Evolutionary conservation across 1,140 invertebrate genomes (phyloP), one percentile per base, ranked within the genome.

Genomic region (Caenorhabditis inopinata): DNA sequence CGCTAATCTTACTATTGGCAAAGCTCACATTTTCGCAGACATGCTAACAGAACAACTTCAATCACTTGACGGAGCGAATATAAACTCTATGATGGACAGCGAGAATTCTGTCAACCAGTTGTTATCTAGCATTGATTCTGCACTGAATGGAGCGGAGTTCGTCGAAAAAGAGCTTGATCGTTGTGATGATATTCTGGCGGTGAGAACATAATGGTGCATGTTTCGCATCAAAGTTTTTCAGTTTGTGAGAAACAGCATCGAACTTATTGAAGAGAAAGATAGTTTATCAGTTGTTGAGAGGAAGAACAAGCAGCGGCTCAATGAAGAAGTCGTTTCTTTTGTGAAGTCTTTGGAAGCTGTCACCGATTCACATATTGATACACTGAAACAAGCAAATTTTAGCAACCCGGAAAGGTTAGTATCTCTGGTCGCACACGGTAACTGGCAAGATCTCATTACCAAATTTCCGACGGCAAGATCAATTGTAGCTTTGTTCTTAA

Each of bases 181-280:
- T 46, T 94, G 94, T 88, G 93, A 94, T 88, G 93, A 94, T 85
- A 92, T 94, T 29, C 89, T 95, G 21, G 82, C 85, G 74, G 85
- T 85, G 77, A n/a, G 14, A 18, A 0, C 4, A 18, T 21, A 1
- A 23, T 12, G 21, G 16, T 2, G 21, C 11, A 1, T 16, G 12
- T 48, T 49, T 49, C 9, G 6, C 35, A 27, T 23, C 45, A 16
- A 45, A 2, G 16, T 68, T 25, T 85, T 87, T 25, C 92, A 93
- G 79, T 92, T 94, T 88, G 93, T 95, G 5, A 91, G 93, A 83
- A 93, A 94, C 88, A 93, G 93, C 14, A 94, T 95, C 91, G 92
- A 93, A 83, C 93, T 94, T 85, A 95, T 96, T 90, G 94, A 94
- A 82, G 93, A 95, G 85, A 96, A 96, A 89, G 96, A 96, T 91